Evolutionary conservation across 2,113 vertebrate genomes (phyloP).

Genomic region (Pterocles orientalis): DNA sequence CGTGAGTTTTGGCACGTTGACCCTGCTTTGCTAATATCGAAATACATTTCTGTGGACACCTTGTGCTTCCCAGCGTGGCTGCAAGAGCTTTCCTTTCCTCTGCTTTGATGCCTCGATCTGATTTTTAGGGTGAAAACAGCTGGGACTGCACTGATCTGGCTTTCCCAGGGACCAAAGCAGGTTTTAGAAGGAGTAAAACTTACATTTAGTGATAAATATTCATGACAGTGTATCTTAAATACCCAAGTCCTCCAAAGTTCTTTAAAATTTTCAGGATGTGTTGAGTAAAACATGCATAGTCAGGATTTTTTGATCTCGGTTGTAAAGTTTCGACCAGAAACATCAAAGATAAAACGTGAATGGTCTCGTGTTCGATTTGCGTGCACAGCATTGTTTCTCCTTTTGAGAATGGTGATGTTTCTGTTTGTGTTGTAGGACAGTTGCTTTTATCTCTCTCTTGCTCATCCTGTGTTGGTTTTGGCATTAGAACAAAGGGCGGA

Average conservation of each 20-base stretch:
- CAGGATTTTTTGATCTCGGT: not conserved
- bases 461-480: not conserved
- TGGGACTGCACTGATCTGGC: not conserved
- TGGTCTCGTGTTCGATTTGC: rapidly evolving
- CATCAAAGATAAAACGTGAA: not conserved
- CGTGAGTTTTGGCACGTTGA: rapidly evolving
- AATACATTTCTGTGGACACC: not conserved
- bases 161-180: not conserved
- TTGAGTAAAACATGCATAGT: rapidly evolving
- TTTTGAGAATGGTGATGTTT: not conserved
- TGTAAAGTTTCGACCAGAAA: not conserved
- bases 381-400: not conserved
- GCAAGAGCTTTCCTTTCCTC: not conserved
- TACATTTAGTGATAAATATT: not conserved
- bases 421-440: not conserved
- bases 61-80: not conserved
- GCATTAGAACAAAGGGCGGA: not conserved
- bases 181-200: not conserved
- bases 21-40: not conserved
- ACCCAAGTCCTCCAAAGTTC: not conserved
- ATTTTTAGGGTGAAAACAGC: not conserved
- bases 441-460: not conserved
- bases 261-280: rapidly evolving
- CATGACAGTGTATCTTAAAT: not conserved
- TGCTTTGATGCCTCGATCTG: not conserved